These are phyloP conservation scores for Smithornis capensis DNA, from an alignment of 2,113 vertebrate species.

Conservation along the genomic window DNA sequence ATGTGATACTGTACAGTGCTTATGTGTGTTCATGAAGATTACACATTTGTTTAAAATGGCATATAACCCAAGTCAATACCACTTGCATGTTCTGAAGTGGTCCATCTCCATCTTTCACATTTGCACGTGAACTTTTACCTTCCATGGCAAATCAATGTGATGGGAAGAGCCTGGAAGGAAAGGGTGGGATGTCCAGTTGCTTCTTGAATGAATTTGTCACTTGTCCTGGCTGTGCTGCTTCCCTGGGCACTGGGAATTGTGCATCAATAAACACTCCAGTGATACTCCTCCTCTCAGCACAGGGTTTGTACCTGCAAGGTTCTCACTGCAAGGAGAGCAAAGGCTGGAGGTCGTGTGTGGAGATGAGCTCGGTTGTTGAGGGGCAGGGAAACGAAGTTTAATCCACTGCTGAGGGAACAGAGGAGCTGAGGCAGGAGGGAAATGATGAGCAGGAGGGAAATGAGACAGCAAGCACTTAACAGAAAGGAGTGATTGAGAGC, in stretches of 20 bases:
- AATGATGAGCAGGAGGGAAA: not conserved
- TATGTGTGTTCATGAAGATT: not conserved
- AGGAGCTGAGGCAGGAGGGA: not conserved
- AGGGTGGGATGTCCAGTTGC: not conserved
- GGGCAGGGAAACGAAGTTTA: not conserved
- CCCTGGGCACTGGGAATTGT: not conserved
- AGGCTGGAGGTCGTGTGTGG: not conserved
- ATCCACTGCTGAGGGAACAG: not conserved
- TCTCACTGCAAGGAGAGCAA: not conserved
- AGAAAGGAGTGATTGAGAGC: not conserved
- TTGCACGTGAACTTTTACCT: not conserved
- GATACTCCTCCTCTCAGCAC: not conserved
- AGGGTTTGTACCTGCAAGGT: not conserved
- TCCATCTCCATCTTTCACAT: not conserved
- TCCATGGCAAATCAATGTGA: not conserved
- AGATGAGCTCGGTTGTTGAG: not conserved
- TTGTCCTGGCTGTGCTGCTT: not conserved
- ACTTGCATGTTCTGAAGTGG: not conserved
- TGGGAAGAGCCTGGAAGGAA: not conserved
- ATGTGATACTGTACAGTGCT: not conserved
- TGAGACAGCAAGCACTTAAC: not conserved
- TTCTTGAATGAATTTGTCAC: not conserved
- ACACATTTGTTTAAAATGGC: not conserved
- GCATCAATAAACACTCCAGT: not conserved
- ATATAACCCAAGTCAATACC: not conserved